Evolutionary conservation across 2,797 vertebrate genomes (phyloP).

Genomic region (Pempheris klunzingeri): DNA sequence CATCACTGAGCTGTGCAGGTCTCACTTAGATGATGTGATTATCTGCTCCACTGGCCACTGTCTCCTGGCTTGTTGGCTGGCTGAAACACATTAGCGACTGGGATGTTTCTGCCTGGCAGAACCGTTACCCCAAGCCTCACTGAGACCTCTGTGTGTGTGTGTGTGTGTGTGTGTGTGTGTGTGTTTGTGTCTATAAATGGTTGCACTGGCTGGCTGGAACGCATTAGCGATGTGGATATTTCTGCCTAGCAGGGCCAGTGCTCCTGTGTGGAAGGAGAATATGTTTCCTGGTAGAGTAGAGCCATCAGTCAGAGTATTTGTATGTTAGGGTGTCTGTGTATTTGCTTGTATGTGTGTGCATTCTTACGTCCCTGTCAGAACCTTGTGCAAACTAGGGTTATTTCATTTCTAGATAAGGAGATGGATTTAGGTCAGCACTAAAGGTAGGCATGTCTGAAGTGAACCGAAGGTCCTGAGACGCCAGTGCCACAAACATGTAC

Average conservation of each 20-base stretch:
- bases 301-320: neutral
- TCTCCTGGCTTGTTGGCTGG: constrained; percentile 72
- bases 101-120: constrained; percentile 84
- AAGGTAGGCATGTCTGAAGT: neutral
- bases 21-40: constrained; percentile 82
- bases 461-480: neutral
- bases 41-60: constrained; percentile 83
- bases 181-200: constrained; percentile 38
- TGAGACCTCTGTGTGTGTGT: constrained; percentile 39
- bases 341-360: neutral
- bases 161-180: constrained; percentile 30
- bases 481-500: constrained; percentile 13
- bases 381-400: neutral
- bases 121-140: constrained; percentile 60
- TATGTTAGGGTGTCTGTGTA: neutral
- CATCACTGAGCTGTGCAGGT: constrained; percentile 65
- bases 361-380: neutral
- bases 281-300: neutral
- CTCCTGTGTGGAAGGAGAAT: neutral
- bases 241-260: constrained; percentile 60
- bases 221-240: constrained; percentile 77
- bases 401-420: constrained; percentile 12
- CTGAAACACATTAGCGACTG: constrained; percentile 83
- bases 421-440: neutral
- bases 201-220: constrained; percentile 54